Evolutionary conservation across 2,888 invertebrate genomes (phyloP), one percentile per base, ranked within the genome.

Genomic region (Peribatodes rhomboidaria): DNA sequence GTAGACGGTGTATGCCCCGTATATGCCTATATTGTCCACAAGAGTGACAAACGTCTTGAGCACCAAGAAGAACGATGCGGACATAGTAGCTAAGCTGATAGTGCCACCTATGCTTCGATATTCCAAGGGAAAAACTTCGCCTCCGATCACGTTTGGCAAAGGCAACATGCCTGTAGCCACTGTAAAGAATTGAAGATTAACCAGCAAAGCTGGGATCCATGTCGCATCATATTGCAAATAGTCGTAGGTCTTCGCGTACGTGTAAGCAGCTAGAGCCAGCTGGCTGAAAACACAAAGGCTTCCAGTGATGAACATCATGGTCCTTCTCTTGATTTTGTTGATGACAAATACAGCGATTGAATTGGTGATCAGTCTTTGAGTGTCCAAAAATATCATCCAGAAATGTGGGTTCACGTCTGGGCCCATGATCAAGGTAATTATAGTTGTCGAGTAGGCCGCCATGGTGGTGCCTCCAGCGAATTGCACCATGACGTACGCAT

Each of bases 101-200:
- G 95, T 95, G 1, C 95, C 94, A 1, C 95, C 96, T 0, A 95
- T 82, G 22, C 95, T 95, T 57, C 95, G 89, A 54, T 94, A 94
- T 52, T 93, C 90, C 22, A 94, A 85, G 1, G 96, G 94, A 69
- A 96, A 96, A 0, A 96, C 89, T 78, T 96, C 96, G 0, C 96
- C 96, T 37, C 95, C 94, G 85, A 96, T 94, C 6, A 96, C 94
- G 88, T 95, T 96, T 0, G 96, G 96, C 62, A 96, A 73, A 0
- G 96, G 95, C 9, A 95, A 85, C 77, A 94, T 88, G 0, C 96
- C 95, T 0, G 94, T 84, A 2, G 94, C 92, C 0, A 95, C 90
- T 10, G 94, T 92, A 13, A 93, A 88, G 49, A 94, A 94, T 68
- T 95, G 95, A 1, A 89, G 68, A 74, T 95, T 83, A 47, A 95